Base-by-base conservation (phyloP, 1,140 invertebrate species). In the Parapsyche elsis region DNA sequence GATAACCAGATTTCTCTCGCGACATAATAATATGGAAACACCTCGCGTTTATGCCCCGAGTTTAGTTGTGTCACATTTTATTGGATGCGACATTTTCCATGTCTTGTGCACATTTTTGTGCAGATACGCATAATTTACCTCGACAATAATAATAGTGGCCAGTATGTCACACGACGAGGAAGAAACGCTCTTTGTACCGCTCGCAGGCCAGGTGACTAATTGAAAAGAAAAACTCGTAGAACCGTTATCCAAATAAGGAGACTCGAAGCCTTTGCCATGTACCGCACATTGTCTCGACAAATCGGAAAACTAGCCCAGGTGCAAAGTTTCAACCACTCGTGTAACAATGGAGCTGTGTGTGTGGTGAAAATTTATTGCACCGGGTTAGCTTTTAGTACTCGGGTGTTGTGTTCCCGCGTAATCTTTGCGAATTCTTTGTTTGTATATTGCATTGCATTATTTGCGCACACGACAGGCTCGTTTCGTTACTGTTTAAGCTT, bases 171-270 rank as follows among this genome's bases (percentile, higher is more conserved):
- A 30, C 10, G 24, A 64, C n/a, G 64, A 26, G 24, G 64, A 67
- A 26, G 64, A 67, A 67, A 26, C 64, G 64, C 23, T 67, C 64
- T 67, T 67, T 67, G 64, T 26, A 67, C 64, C 64, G 14, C 24
- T 26, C 23, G n/a, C 5, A 26, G 24, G 23, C 24, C 23, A 67
- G 24, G 64, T 67, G 64, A 67, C 64, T 67, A 67, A 67, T 67
- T 67, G 64, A 26, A 67, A 67, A 67, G 64, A 26, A 67, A 67
- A 67, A 67, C 64, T 67, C 64, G 64, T 23, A 12, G 10, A 26
- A 67, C 64, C 64, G 64, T 67, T 67, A 67, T 26, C 64, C 64
- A 67, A 67, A 67, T 26, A 26, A 9, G 24, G 64, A 67, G 10
- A 67, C 59, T 61, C 59, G 21, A 61, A 61, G 59, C 7, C 21